phyloP scores from a whole-genome alignment of 2,113 vertebrate species.

The Axis porcinus region DNA sequence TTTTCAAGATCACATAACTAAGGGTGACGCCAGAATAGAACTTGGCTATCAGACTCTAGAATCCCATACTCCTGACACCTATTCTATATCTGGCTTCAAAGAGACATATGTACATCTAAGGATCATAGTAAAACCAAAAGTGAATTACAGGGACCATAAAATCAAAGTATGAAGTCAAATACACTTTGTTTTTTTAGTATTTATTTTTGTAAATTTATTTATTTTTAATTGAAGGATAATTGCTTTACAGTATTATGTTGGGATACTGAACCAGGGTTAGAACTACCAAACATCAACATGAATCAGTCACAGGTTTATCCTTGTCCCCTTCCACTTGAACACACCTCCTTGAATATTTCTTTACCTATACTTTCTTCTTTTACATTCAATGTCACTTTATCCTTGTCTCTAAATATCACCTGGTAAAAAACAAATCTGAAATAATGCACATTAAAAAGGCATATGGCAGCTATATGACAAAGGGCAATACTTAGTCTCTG shows the following conservation, averaged over 20 bases:
- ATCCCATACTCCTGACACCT: neutral
- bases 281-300: neutral
- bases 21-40: neutral
- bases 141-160: neutral
- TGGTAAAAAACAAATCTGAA: conserved; percentile 20
- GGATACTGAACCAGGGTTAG: too few species aligned
- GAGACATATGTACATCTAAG: neutral
- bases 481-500: neutral
- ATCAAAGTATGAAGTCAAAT: neutral
- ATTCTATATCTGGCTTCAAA: neutral
- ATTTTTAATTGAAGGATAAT: neutral
- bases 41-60: neutral
- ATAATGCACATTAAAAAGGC: neutral
- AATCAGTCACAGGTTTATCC: neutral
- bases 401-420: neutral
- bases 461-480: conserved; percentile 13
- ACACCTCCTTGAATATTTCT: neutral
- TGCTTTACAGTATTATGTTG: neutral
- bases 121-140: neutral
- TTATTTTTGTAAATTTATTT: neutral
- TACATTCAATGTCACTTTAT: neutral
- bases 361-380: neutral
- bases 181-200: neutral
- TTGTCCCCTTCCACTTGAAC: neutral
- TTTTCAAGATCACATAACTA: neutral